Percentiles rank a stretch among this genome's conserved stretches.
phyloP scores from a whole-genome alignment of 37 sponge, comb jelly and placozoan species.

The Hexactinellida sp. region DNA sequence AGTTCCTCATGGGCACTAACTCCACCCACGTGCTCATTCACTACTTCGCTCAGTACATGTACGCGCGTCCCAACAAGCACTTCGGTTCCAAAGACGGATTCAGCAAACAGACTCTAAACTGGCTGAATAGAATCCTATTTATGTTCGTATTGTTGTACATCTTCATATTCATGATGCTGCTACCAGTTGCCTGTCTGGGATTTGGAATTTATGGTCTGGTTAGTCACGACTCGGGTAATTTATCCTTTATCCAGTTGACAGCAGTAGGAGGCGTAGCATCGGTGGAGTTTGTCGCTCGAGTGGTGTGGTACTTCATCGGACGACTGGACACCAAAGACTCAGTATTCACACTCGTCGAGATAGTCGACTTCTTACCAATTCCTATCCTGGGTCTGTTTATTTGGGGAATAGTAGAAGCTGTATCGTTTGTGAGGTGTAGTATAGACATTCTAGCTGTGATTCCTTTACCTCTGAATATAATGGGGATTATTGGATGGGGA shows the following conservation, averaged over 20 bases:
- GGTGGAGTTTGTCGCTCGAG: not conserved
- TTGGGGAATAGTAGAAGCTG: slow-evolving; percentile 17
- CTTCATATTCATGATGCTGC: not conserved
- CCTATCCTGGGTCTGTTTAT: not conserved
- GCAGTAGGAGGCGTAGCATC: not conserved
- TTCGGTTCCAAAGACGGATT: not conserved
- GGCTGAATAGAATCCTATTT: not conserved
- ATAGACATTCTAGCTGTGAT: not conserved
- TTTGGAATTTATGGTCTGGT: not conserved
- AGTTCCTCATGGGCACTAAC: not conserved
- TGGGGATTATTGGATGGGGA: not conserved
- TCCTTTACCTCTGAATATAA: not conserved
- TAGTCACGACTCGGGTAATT: not conserved
- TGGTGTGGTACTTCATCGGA: not conserved
- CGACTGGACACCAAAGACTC: not conserved
- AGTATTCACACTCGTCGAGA: not conserved
- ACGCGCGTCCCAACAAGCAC: not conserved
- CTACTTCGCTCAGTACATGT: not conserved
- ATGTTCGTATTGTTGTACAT: not conserved
- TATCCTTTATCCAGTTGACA: not conserved
- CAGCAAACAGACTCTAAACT: slow-evolving; percentile 12
- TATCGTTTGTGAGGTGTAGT: not conserved
- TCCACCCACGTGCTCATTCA: slow-evolving; percentile 8
- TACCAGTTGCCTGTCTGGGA: not conserved
- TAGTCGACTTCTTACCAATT: not conserved